Evolutionary conservation across 2,888 invertebrate species (phyloP).

Genomic region (Belgica antarctica): DNA sequence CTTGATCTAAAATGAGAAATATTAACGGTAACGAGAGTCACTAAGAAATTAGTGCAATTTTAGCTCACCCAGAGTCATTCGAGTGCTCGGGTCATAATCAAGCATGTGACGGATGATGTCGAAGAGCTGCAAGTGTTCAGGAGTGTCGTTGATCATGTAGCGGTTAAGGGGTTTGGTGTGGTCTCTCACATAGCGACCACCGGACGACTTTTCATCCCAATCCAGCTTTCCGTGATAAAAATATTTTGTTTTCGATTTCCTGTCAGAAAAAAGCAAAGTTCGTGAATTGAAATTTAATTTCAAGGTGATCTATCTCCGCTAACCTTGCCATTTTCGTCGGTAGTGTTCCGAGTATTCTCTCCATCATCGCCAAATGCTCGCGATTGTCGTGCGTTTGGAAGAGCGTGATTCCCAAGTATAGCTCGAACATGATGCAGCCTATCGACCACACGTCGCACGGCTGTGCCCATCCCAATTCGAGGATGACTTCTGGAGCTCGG

Average conservation of each 20-base stretch:
- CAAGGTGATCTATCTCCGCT: slow-evolving; percentile 46
- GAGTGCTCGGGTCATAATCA: slow-evolving; percentile 90
- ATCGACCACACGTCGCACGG: slow-evolving; percentile 73
- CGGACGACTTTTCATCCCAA: slow-evolving; percentile 96
- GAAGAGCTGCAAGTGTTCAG: slow-evolving; percentile 90
- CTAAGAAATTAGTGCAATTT: not conserved
- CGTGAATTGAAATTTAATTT: slow-evolving; percentile 10
- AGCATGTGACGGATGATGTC: slow-evolving; percentile 94
- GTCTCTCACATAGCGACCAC: slow-evolving; percentile 95
- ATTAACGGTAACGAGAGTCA: not conserved
- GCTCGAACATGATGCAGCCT: slow-evolving; percentile 94
- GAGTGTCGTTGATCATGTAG: slow-evolving; percentile 81
- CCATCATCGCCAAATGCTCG: slow-evolving; percentile 99
- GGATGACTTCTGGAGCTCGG: slow-evolving; percentile 97
- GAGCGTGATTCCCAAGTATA: slow-evolving; percentile 95
- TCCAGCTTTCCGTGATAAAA: slow-evolving; percentile 96
- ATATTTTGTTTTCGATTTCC: slow-evolving; percentile 94
- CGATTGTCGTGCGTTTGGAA: slow-evolving; percentile 99
- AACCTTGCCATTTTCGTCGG: slow-evolving; percentile 79
- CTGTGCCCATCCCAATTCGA: slow-evolving; percentile 98
- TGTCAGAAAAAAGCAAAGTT: slow-evolving; percentile 50
- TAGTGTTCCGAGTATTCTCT: slow-evolving; percentile 93
- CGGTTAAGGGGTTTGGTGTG: slow-evolving; percentile 97
- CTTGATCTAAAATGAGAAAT: slow-evolving; percentile 60
- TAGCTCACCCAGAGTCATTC: slow-evolving; percentile 70